Conservation (phyloP, 2,888 invertebrate species). For the Slavum lentiscoides region DNA sequence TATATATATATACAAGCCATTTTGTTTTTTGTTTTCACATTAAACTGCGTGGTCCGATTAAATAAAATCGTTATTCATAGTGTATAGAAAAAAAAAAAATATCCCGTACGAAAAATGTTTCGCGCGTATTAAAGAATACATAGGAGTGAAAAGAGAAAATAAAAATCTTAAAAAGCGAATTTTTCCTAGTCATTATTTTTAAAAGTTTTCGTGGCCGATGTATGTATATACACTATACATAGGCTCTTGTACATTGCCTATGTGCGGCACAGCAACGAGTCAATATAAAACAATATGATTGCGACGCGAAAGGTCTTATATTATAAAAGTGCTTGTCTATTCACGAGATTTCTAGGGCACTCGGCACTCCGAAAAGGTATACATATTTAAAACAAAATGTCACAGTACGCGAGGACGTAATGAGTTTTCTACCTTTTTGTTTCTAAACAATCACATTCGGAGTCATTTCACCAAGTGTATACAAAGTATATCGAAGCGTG, state of each 20-base stretch:
- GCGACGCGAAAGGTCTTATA: constrained; percentile 18
- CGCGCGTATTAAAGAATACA: too few relatives aligned
- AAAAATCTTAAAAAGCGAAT: not conserved
- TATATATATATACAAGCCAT: too few relatives aligned
- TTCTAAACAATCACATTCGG: not conserved
- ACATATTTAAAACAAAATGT: constrained; percentile 35
- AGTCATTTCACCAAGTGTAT: not conserved
- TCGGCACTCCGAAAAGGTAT: constrained; percentile 8
- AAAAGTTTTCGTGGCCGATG: constrained; percentile 5
- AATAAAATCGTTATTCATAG: too few relatives aligned
- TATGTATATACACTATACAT: not conserved
- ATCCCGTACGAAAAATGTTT: too few relatives aligned
- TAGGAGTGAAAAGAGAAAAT: not conserved
- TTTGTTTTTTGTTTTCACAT: too few relatives aligned
- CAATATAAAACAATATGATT: not conserved
- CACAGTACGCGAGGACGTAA: constrained; percentile 21
- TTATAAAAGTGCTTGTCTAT: constrained; percentile 27
- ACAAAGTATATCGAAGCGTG: not conserved
- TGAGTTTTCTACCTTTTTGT: constrained; percentile 25
- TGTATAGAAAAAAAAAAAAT: too few relatives aligned
- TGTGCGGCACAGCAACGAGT: too few relatives aligned
- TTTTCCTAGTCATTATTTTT: constrained; percentile 34
- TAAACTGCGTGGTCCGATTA: too few relatives aligned
- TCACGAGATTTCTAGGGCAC: constrained; percentile 33
- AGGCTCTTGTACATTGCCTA: not conserved